Evolutionary conservation across 2,888 invertebrate genomes (phyloP), one percentile per base, ranked within the genome.

Genomic region (Melanchra persicariae): DNA sequence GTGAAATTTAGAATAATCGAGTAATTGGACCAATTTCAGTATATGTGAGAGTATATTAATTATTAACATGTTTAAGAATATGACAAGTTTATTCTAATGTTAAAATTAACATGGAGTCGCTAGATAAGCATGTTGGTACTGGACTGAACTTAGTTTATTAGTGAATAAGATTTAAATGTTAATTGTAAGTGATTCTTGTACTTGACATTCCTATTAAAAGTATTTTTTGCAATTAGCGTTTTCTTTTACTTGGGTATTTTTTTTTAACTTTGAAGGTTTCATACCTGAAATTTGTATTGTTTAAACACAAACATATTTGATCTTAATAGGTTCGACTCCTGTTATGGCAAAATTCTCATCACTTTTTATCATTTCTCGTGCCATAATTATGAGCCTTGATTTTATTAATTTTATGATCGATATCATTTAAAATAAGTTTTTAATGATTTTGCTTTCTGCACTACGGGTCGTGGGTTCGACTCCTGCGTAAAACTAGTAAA

Each of bases 141-240:
- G 43, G 37, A 69, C 49, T 70, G 45, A 79, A 65, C 30, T 60
- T 64, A 64, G 37, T 55, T 72, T 51, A 55, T 55, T 76, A 75
- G 45, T 77, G 24, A 49, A 8, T 74, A 79, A 74, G 66, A 47
- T 43, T 51, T 40, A 64, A 59, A 55, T 79, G 34, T 63, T 63
- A 17, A 60, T 64, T 54, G 24, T 43, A 57, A 70, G 43, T 61
- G 7, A 63, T 74, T 55, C 22, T 67, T 70, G 63, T 67, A 63
- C 77, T 77, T 81, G 51, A 81, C 81, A 77, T 77, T 77, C 77
- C 81, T 57, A 77, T 68, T 62, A 65, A 71, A 66, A 57, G 22
- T 47, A 76, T 62, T 65, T 57, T 74, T 79, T 60, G 34, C 12
- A 79, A 59, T 74, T 19, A 30, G 45, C 26, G 43, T 73, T 74